Percentiles rank a stretch among this genome's conserved stretches.
Conservation (phyloP, 2,888 invertebrate species). For the Artemia sinica region DNA sequence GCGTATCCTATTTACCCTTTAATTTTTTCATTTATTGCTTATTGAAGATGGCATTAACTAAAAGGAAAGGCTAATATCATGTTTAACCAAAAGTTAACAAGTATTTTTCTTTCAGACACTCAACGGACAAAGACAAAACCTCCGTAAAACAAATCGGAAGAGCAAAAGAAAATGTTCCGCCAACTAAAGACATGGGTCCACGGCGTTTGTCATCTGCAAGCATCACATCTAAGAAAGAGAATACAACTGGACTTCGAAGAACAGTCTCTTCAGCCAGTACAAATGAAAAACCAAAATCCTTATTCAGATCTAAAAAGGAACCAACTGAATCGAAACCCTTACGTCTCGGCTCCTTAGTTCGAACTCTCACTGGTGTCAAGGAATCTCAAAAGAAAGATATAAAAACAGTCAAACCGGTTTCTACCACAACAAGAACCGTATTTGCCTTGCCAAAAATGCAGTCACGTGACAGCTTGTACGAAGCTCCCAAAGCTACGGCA, state of each 20-base stretch:
- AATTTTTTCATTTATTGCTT: too few species aligned
- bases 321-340: neutral
- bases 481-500: neutral
- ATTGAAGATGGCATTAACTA: too few species aligned
- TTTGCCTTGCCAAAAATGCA: slow-evolving; percentile 9
- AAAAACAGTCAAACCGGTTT: neutral
- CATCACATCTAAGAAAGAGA: neutral
- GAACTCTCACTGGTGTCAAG: neutral
- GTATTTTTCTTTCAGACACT: neutral
- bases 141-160: neutral
- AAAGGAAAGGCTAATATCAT: too few species aligned
- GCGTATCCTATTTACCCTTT: too few species aligned
- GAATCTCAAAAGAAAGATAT: neutral
- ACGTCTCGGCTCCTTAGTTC: neutral
- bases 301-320: slow-evolving; percentile 6
- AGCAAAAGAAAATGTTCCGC: neutral
- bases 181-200: neutral
- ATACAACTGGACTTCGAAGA: neutral
- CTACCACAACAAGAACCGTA: slow-evolving; percentile 7
- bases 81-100: neutral
- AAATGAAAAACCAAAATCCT: neutral
- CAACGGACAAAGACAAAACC: neutral
- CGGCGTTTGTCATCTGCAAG: slow-evolving; percentile 1
- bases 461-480: neutral
- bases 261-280: neutral